Percentiles rank a stretch among this genome's conserved stretches.
phyloP scores from a whole-genome alignment of 2,797 vertebrate genomes.

The Echiichthys vipera region DNA sequence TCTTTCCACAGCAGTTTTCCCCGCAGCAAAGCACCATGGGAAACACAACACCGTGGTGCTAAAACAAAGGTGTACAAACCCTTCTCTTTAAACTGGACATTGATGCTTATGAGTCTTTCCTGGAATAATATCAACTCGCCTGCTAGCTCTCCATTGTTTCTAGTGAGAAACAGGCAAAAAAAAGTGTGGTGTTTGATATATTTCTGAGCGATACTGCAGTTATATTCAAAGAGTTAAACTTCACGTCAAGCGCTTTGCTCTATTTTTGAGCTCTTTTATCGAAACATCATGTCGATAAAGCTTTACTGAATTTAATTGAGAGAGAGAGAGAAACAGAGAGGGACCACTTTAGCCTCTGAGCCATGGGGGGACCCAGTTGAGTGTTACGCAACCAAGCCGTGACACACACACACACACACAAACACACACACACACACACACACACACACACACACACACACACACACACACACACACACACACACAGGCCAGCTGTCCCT shows the following conservation, averaged over 20 bases:
- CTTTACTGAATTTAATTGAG: not conserved
- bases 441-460: constrained; percentile 33
- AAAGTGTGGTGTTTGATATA: too few species aligned
- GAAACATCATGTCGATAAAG: constrained; percentile 3
- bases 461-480: constrained; percentile 19
- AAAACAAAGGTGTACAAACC: constrained; percentile 1
- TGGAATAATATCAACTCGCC: not conserved
- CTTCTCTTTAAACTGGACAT: not conserved
- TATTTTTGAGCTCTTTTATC: not conserved
- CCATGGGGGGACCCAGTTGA: constrained; percentile 59
- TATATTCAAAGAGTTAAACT: not conserved
- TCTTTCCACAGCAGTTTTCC: constrained; percentile 36
- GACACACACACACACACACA: constrained; percentile 31
- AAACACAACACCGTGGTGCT: not conserved
- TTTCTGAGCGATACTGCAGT: not conserved
- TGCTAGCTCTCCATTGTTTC: not conserved
- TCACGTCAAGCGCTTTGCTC: not conserved
- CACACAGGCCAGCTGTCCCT: constrained; percentile 65
- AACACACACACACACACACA: constrained; percentile 21
- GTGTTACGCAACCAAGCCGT: constrained; percentile 71
- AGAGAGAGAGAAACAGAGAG: constrained; percentile 8
- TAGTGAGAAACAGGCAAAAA: too few species aligned
- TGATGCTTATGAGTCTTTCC: not conserved
- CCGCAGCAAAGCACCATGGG: constrained; percentile 55
- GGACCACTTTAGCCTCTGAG: constrained; percentile 58